phyloP scores from a whole-genome alignment of 2,113 vertebrate genomes.

The Spilogale gracilis region DNA sequence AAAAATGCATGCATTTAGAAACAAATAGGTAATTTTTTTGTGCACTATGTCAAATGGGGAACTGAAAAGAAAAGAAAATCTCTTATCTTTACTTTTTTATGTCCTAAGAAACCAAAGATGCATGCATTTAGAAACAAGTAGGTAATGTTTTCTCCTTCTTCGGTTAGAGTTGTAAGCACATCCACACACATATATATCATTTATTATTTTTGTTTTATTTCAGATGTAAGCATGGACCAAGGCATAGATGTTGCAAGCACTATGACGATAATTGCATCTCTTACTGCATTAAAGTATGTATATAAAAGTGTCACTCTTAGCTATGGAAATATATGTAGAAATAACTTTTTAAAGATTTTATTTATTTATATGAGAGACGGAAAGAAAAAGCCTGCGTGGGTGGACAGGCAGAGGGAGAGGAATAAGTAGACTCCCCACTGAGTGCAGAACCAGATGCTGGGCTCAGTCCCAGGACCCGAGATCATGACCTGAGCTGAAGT shows the following conservation, averaged over 20 bases:
- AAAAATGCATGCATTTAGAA: constrained; percentile 8
- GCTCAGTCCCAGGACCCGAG: neutral
- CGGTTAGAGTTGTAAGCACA: neutral
- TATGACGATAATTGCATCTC: constrained; percentile 98
- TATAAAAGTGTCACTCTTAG: constrained; percentile 60
- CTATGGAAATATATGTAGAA: neutral
- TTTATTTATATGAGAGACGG: neutral
- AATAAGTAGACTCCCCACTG: neutral
- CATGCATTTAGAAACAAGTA: constrained; percentile 8
- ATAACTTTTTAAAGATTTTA: neutral
- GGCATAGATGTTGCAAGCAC: constrained; percentile 99
- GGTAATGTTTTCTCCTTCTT: constrained; percentile 69
- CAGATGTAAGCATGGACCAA: constrained; percentile 97
- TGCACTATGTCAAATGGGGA: constrained; percentile 18
- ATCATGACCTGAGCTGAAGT: neutral
- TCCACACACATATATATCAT: neutral
- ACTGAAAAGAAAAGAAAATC: neutral
- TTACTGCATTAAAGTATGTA: constrained; percentile 98
- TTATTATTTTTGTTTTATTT: constrained; percentile 79
- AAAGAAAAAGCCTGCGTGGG: neutral
- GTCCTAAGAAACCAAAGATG: neutral
- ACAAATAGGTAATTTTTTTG: neutral
- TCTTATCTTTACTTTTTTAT: constrained; percentile 36
- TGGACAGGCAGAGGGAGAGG: neutral
- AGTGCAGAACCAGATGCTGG: neutral